Percentiles rank a stretch among this genome's conserved stretches.
Conservation (phyloP, 2,797 vertebrate species). For the Salmo trutta region DNA sequence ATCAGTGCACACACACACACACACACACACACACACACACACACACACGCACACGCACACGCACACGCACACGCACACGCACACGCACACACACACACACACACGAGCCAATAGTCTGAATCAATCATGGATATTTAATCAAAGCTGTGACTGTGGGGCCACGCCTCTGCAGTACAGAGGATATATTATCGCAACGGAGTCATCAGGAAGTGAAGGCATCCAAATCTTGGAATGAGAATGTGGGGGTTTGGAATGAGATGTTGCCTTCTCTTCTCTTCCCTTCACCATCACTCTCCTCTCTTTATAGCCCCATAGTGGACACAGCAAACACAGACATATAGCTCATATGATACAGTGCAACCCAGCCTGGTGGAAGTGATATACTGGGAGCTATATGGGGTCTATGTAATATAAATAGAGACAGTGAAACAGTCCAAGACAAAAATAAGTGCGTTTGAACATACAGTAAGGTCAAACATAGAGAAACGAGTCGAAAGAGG, state of each 20-base stretch:
- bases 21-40: too few relatives aligned
- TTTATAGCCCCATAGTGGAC: not conserved
- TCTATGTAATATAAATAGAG: not conserved
- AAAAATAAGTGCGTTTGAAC: not conserved
- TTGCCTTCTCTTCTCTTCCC: not conserved
- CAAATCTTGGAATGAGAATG: not conserved
- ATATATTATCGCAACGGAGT: not conserved
- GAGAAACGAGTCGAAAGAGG: too few relatives aligned
- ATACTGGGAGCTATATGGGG: not conserved
- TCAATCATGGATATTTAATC: conserved; percentile 38
- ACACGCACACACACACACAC: not conserved
- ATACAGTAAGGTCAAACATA: not conserved
- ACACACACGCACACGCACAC: too few relatives aligned
- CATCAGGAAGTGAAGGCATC: not conserved
- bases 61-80: too few relatives aligned
- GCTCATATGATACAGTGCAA: not conserved
- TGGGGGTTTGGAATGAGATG: not conserved
- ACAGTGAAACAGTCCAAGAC: not conserved
- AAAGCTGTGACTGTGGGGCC: conserved; percentile 10
- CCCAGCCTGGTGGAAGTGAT: not conserved
- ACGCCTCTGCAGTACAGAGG: not conserved
- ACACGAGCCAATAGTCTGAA: not conserved
- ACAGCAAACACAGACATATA: not conserved
- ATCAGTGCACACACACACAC: not conserved
- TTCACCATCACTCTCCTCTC: not conserved